Percentiles rank a stretch among this genome's conserved stretches.
phyloP scores from a whole-genome alignment of 2,113 vertebrate genomes.

The Cygnus atratus region DNA sequence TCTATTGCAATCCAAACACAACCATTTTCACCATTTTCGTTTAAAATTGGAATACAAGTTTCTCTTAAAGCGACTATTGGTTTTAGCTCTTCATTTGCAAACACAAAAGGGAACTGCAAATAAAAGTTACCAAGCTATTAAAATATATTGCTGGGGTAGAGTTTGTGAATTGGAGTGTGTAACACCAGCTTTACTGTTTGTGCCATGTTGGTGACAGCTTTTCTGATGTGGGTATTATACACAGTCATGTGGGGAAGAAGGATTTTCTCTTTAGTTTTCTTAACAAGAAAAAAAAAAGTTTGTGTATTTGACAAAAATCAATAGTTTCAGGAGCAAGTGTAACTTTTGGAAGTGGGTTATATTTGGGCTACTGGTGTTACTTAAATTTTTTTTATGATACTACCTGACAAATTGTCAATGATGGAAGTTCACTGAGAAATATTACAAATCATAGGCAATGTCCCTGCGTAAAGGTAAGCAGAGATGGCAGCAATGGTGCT shows the following conservation, averaged over 20 bases:
- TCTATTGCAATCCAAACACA: not conserved
- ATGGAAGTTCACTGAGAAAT: not conserved
- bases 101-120: not conserved
- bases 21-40: not conserved
- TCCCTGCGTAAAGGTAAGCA: not conserved
- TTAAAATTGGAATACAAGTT: not conserved
- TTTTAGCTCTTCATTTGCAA: not conserved
- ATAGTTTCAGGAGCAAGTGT: not conserved
- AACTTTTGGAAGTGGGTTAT: not conserved
- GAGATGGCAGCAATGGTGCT: not conserved
- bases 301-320: not conserved
- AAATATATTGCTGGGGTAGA: not conserved
- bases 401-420: not conserved
- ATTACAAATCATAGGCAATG: not conserved
- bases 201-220: not conserved
- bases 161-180: not conserved
- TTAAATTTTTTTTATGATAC: not conserved
- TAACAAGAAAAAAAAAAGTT: not conserved
- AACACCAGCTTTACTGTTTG: not conserved
- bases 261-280: not conserved
- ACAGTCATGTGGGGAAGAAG: not conserved
- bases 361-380: not conserved
- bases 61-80: not conserved
- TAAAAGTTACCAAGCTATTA: not conserved
- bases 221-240: not conserved